Conservation (phyloP, 1,140 invertebrate genomes). For the Bombus pascuorum region DNA sequence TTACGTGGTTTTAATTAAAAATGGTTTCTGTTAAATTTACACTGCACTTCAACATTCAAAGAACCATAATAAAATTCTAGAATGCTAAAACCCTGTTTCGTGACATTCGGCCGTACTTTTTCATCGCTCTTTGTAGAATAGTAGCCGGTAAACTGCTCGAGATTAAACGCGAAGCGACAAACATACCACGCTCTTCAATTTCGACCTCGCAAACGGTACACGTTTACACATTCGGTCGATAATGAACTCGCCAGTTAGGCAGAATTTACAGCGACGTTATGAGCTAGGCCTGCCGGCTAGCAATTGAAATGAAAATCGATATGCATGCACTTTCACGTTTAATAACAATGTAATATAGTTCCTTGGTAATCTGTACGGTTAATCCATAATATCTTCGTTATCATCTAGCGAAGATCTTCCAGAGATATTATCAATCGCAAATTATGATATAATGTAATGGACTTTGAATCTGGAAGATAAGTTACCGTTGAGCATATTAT, state of each 20-base stretch:
- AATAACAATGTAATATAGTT: not conserved
- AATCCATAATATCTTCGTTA: constrained; percentile 3
- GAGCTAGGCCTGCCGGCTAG: not conserved
- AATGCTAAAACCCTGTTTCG: not conserved
- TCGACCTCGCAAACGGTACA: not conserved
- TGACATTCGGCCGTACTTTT: not conserved
- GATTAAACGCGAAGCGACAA: constrained; percentile 8
- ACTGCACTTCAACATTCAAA: not conserved
- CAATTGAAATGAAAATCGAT: constrained; percentile 27
- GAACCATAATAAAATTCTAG: not conserved
- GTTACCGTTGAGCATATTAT: not conserved
- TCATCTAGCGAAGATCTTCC: not conserved
- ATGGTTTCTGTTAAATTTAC: too few relatives aligned
- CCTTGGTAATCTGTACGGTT: not conserved
- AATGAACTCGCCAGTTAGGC: constrained; percentile 11
- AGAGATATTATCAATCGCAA: not conserved
- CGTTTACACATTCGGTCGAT: not conserved
- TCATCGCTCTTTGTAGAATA: not conserved
- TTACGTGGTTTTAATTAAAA: not conserved
- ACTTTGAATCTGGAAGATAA: not conserved
- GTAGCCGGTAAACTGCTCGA: not conserved
- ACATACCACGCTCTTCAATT: constrained; percentile 14
- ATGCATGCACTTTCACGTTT: not conserved
- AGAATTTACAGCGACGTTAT: constrained; percentile 26
- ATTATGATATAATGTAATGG: not conserved